These are phyloP conservation scores for Aplidium turbinatum DNA, from an alignment of 23 tunicate genomes.

Conservation along the genomic window DNA sequence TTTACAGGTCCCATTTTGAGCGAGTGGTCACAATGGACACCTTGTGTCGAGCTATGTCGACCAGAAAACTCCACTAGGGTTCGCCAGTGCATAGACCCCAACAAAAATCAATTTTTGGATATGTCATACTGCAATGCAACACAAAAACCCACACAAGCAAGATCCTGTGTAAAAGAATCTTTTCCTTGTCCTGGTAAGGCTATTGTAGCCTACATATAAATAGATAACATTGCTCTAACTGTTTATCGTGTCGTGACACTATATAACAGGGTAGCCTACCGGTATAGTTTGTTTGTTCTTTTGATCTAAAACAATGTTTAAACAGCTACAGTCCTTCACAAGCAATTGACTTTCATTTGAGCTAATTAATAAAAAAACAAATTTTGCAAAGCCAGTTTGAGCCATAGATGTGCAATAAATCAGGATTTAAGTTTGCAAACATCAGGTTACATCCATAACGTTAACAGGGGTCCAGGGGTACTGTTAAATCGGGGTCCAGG, in stretches of 20 bases:
- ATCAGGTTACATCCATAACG: too few relatives aligned
- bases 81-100: slow-evolving; percentile 21
- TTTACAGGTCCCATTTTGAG: slow-evolving; percentile 25
- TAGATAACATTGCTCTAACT: not conserved
- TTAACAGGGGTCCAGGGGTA: too few relatives aligned
- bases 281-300: too few relatives aligned
- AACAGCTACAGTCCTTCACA: not conserved
- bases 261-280: too few relatives aligned
- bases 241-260: too few relatives aligned
- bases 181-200: slow-evolving; percentile 46
- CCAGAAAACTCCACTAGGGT: slow-evolving; percentile 9
- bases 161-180: slow-evolving; percentile 1
- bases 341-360: not conserved
- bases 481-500: too few relatives aligned
- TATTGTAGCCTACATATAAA: not conserved
- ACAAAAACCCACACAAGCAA: not conserved
- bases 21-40: slow-evolving; percentile 34
- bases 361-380: not conserved
- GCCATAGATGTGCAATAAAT: too few relatives aligned
- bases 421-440: too few relatives aligned
- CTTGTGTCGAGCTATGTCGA: slow-evolving; percentile 18
- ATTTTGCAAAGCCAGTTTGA: too few relatives aligned
- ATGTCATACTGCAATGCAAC: not conserved
- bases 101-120: not conserved
- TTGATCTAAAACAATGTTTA: too few relatives aligned